These are phyloP conservation scores for Rotaria macrura DNA, from an alignment of 2,888 invertebrate genomes.

Conservation along the genomic window DNA sequence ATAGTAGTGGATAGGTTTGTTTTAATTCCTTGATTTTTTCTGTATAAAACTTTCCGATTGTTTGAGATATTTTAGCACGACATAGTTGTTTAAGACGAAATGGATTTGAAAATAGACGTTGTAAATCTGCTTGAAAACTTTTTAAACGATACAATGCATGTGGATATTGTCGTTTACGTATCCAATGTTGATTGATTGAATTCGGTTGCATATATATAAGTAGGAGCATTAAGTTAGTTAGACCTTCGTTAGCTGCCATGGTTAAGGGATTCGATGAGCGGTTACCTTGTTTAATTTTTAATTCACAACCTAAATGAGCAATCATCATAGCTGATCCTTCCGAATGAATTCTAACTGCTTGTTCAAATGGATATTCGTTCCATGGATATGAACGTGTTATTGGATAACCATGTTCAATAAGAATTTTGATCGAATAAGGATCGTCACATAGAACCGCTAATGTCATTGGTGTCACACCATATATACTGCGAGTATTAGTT, in stretches of 20 bases:
- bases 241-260: neutral
- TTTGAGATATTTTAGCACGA: neutral
- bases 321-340: neutral
- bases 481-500: neutral
- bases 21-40: neutral
- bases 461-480: neutral
- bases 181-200: neutral
- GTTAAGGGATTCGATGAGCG: neutral
- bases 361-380: slow-evolving; percentile 3
- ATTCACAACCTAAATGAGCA: neutral
- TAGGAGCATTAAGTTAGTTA: neutral
- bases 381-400: neutral
- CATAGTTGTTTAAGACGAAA: neutral
- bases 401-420: neutral
- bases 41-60: neutral
- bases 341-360: neutral
- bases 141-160: neutral
- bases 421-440: neutral
- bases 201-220: neutral
- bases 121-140: neutral
- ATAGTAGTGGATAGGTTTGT: neutral
- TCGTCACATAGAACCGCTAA: neutral
- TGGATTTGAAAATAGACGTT: neutral
- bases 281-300: neutral
- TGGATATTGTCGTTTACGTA: neutral